Base-by-base conservation (phyloP, 2,888 invertebrate genomes). In the Agrilus biguttatus region DNA sequence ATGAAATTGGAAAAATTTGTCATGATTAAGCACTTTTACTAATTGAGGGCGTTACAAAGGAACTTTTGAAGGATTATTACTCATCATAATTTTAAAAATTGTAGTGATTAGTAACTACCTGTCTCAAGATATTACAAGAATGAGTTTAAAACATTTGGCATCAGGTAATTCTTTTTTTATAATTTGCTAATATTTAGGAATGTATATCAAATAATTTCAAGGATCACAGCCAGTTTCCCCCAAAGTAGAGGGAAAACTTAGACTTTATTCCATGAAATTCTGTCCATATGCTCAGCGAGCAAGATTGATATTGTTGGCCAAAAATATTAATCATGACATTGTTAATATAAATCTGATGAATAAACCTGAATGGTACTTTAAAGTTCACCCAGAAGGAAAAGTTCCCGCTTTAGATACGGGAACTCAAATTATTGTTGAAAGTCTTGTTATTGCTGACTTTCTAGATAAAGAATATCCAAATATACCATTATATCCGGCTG, bases 321-420 rank as follows among this genome's bases (percentile, higher is more conserved):
- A 89, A 63, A 75, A 79, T 47, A 67, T 89, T 51, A 76, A 77
- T 14, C 77, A 86, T 55, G 86, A 89, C 55, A 69, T 75, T 23
- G 78, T 88, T 34, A 82, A 78, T 57, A 72, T 86, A 8, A 81
- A 85, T 66, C 66, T 86, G 49, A 74, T 74, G n/a, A 70, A 79
- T 28, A 89, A 88, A 57, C 90, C 90, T 0, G 84, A 86, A 55
- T 90, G 90, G 90, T 71, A 82, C n/a, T 61, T 73, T 7, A 72
- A 73, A 6, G 77, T 80, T 55, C 81, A 77, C 56, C 59, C 62
- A 19, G 57, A 61, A 53, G 76, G 76, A 50, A 66, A 71, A 56
- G 71, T 71, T 13, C 71, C 71, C 2, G 62, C 65, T 3, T 56
- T 70, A 33, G 65, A 70, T 45, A 53, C 56, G 7, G 71, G 70